phyloP scores from a whole-genome alignment of 2,888 invertebrate species.

The Hirtodrosophila trivittata region DNA sequence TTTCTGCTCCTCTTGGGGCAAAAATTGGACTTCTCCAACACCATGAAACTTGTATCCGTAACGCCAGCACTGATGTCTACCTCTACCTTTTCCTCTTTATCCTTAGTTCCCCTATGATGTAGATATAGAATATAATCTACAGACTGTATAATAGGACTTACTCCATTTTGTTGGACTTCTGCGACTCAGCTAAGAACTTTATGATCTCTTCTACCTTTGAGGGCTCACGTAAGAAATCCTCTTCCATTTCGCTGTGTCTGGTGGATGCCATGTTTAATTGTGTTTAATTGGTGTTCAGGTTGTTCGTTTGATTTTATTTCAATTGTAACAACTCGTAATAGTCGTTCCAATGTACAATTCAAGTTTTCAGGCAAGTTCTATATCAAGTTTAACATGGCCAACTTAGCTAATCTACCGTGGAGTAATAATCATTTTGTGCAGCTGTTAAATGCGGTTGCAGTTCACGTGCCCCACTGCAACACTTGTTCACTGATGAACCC shows the following conservation, averaged over 20 bases:
- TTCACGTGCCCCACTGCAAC: conserved; percentile 32
- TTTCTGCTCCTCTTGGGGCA: neutral
- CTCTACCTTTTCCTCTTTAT: conserved; percentile 16
- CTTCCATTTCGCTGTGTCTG: conserved; percentile 22
- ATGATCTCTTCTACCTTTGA: conserved; percentile 40
- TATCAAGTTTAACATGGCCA: too few species aligned
- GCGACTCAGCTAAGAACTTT: conserved; percentile 34
- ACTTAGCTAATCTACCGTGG: conserved; percentile 53
- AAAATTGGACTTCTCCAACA: neutral
- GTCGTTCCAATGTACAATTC: too few species aligned
- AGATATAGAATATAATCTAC: neutral
- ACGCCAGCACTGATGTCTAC: conserved; percentile 21
- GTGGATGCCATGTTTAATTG: conserved; percentile 19
- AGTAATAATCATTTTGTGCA: conserved; percentile 70
- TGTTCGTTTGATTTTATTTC: too few species aligned
- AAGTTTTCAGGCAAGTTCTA: too few species aligned
- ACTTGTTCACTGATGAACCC: conserved; percentile 19
- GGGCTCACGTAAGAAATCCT: conserved; percentile 34
- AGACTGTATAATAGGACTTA: conserved; percentile 9
- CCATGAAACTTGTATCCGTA: conserved; percentile 27
- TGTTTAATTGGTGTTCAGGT: too few species aligned
- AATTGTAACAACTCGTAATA: too few species aligned
- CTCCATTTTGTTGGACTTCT: conserved; percentile 37
- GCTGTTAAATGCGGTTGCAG: conserved; percentile 57
- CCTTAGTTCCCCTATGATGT: neutral